Evolutionary conservation across 2,113 vertebrate genomes (phyloP).

Genomic region (Nycticryphes semicollaris): DNA sequence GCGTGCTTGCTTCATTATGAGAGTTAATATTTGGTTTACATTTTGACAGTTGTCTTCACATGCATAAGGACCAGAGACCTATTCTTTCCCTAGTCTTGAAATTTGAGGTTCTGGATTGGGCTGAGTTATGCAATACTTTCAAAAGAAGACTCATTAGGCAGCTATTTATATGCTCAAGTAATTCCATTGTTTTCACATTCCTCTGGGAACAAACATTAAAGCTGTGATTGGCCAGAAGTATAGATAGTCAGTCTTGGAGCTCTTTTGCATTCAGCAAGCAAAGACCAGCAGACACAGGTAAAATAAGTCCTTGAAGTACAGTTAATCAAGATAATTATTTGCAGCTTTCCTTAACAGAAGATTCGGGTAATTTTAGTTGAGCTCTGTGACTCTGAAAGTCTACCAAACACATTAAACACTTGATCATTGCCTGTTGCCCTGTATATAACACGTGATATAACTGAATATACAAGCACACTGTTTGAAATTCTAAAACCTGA

Average conservation of each 20-base stretch:
- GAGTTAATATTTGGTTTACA: neutral
- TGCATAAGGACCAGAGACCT: neutral
- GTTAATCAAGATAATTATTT: neutral
- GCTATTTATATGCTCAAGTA: conserved; percentile 26
- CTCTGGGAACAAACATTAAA: neutral
- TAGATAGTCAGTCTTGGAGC: neutral
- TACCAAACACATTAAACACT: neutral
- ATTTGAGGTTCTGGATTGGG: neutral
- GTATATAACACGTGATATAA: neutral
- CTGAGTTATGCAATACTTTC: neutral
- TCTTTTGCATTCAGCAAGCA: neutral
- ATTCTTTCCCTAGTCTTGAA: neutral
- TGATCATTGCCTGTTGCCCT: neutral
- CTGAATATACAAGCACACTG: neutral
- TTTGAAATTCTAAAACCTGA: neutral
- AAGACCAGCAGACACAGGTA: neutral
- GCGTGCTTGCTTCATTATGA: neutral
- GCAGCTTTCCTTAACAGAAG: neutral
- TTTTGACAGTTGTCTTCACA: neutral
- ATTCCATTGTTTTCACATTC: neutral
- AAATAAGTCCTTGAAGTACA: neutral
- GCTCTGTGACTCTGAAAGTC: neutral
- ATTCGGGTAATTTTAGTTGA: neutral
- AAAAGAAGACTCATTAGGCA: neutral
- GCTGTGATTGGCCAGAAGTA: neutral